Base-by-base conservation (phyloP, 2,888 invertebrate species). In the Morinoia aosen region DNA sequence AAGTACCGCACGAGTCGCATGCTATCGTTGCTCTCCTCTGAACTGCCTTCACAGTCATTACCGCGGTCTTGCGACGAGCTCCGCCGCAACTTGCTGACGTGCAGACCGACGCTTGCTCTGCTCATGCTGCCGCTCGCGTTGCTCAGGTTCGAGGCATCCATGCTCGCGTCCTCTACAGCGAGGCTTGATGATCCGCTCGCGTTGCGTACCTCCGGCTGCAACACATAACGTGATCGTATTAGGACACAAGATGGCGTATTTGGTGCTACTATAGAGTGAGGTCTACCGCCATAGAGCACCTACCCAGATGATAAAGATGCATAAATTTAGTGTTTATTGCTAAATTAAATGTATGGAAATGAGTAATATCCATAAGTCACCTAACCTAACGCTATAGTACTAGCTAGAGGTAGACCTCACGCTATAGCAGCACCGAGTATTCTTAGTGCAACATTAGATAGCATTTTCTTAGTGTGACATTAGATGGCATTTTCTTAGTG, bases 11-110 rank as follows among this genome's bases (percentile, higher is more conserved):
- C 33, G 33, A 93, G 88, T 33, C 96, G 95, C 88, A 96, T 96
- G 95, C 98, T 98, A 97, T 99, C 99, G 97, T 99, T 99, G 97
- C 99, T 99, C 97, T 99, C 99, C 97, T 99, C 99, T 0, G 99
- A 99, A 97, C 99, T 99, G 11, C 99, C 99, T 97, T 99, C 99
- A 76, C 76, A 76, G 97, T 99, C 93, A 93, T 93, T 96, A 61
- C 96, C 95, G 64, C 96, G 96, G 95, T 96, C 96, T 19, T 96
- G 94, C 33, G 95, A 96, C 16, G 95, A 96, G 76, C 96, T 96
- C 48, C 95, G 96, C 96, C 96, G 96, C 95, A 96, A 96, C 95
- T 96, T 97, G 95, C 95, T 95, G 39, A 95, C 95, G 61, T 94
- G 96, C 95, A 88, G 95, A 61, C 93, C 96, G 25, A 94, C 95